Base-by-base conservation (phyloP, 1,140 invertebrate species). In the Anastrepha ludens region DNA sequence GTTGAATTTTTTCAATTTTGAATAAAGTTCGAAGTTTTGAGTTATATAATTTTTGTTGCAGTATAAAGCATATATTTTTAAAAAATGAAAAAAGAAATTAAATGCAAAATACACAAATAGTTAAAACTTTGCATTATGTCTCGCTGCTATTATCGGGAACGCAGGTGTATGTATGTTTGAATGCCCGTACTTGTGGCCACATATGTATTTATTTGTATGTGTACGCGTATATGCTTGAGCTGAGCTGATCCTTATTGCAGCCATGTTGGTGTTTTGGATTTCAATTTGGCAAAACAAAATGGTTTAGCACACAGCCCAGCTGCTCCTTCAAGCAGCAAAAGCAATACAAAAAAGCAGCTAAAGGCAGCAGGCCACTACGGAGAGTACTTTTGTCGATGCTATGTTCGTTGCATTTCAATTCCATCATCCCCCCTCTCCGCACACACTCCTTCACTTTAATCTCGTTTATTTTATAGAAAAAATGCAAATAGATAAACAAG, bases 281-380 rank as follows among this genome's bases (percentile, higher is more conserved):
- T 81, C 47, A 81, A 81, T 81, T 81, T 81, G 74, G 47, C 17
- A 81, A 81, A 81, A 81, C 74, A 81, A 81, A 81, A 81, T 81
- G 47, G 44, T 81, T 81, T 81, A 50, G 74, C 74, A 47, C 74
- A 55, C n/a, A 55, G 74, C 74, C 55, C 74, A 81, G 74, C 17
- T 81, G 74, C 44, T 81, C 74, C 50, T 20, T 17, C 41, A 58
- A 55, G n/a, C n/a, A 55, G 55, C 13, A 81, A 50, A 50, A 55
- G 47, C 13, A 17, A 47, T 11, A 8, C 11, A 65, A 65, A 29
- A 20, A 65, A 5, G 6, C 6, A 29, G 5, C 44, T 29, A 55
- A 9, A n/a, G 55, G 9, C 47, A n/a, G 44, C 50, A 55, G 74
- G 74, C 47, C 9, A 81, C 17, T 17, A 81, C 47, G 17, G 17